phyloP scores from a whole-genome alignment of 2,797 vertebrate species.

The Chloroceryle inda region DNA sequence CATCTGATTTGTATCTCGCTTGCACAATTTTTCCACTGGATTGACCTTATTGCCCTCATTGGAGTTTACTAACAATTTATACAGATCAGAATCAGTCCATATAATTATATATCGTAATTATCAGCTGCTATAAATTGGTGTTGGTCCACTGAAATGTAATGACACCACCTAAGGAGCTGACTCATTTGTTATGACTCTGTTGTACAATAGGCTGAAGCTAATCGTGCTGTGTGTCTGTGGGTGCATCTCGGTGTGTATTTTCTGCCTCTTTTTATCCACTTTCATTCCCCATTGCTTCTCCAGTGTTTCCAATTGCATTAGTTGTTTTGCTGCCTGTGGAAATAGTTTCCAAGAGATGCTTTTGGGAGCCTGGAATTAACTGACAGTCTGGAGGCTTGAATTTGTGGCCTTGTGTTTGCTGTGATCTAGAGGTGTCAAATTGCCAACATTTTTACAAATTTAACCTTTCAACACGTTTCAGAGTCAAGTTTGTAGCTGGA shows the following conservation, averaged over 20 bases:
- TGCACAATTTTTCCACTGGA: conserved; percentile 48
- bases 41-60: conserved; percentile 52
- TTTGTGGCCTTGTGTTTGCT: conserved; percentile 29
- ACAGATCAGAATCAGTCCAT: conserved; percentile 52
- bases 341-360: conserved; percentile 53
- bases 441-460: conserved; percentile 63
- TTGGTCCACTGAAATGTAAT: conserved; percentile 49
- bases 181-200: conserved; percentile 68
- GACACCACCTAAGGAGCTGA: conserved; percentile 71
- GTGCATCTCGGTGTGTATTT: conserved; percentile 42
- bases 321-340: conserved; percentile 42
- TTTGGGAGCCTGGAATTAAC: conserved; percentile 18
- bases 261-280: conserved; percentile 32
- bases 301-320: conserved; percentile 63
- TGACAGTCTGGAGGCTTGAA: neutral
- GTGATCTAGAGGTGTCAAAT: conserved; percentile 61
- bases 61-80: conserved; percentile 59
- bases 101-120: conserved; percentile 62
- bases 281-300: conserved; percentile 43
- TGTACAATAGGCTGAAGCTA: conserved; percentile 62
- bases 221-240: conserved; percentile 38
- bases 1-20: conserved; percentile 48
- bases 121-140: conserved; percentile 51
- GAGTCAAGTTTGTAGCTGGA: conserved; percentile 37
- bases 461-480: conserved; percentile 52